These are phyloP conservation scores for Lysiphlebus fabarum DNA, from an alignment of 1,140 invertebrate genomes.

Conservation along the genomic window DNA sequence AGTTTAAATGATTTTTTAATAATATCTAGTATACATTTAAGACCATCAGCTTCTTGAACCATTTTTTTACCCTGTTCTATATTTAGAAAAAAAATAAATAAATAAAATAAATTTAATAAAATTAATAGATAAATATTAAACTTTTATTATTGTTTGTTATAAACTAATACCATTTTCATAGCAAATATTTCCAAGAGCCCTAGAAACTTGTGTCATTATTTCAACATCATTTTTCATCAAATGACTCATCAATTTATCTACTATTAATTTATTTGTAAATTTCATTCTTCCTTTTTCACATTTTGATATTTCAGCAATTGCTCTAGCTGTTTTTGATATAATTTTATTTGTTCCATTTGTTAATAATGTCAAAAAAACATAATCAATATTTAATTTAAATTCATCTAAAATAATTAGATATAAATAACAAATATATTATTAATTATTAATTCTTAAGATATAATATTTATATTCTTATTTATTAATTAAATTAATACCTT, in stretches of 20 bases:
- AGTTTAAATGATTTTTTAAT: constrained; percentile 37
- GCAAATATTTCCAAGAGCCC: constrained; percentile 83
- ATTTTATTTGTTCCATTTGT: constrained; percentile 36
- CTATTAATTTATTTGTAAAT: constrained; percentile 61
- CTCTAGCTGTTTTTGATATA: constrained; percentile 56
- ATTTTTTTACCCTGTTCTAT: constrained; percentile 56
- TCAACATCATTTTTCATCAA: constrained; percentile 55
- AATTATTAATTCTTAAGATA: too few relatives aligned
- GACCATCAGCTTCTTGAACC: constrained; percentile 62
- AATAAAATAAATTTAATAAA: too few relatives aligned
- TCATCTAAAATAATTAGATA: too few relatives aligned
- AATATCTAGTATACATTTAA: constrained; percentile 45
- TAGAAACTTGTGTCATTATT: constrained; percentile 67
- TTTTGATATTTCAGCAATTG: constrained; percentile 71
- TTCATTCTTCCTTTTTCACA: constrained; percentile 64
- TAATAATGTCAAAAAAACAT: constrained; percentile 42
- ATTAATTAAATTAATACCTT: too few relatives aligned
- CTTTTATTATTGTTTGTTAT: constrained; percentile 16
- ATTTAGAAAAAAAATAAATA: constrained; percentile 19
- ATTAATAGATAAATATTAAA: not conserved
- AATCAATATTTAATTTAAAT: constrained; percentile 33
- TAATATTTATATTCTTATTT: too few relatives aligned
- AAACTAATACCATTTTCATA: constrained; percentile 75
- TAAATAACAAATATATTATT: too few relatives aligned
- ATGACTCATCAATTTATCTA: constrained; percentile 59